Base-by-base conservation (phyloP, 2,113 vertebrate species). In the Neopipo cinnamomea region DNA sequence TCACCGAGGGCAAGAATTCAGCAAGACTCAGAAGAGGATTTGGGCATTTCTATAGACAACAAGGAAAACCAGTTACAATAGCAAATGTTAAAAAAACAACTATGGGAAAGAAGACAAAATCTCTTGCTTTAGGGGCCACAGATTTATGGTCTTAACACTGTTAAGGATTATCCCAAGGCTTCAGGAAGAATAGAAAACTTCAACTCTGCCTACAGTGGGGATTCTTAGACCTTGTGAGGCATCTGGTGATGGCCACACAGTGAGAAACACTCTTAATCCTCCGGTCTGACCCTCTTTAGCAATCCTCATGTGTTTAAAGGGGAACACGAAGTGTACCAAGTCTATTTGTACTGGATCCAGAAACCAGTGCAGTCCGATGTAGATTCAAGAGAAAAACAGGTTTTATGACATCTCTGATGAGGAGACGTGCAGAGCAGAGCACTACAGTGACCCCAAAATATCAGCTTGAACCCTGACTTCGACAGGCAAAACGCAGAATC, bases 191-290 rank as follows among this genome's bases (percentile, higher is more conserved):
- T 75, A 94, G 88, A 86, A 94, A 89, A 96, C 42, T 96, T 83
- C 72, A 93, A 28, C 58, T 90, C 79, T 93, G 83, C 20, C 65
- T 91, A 62, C 88, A 94, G 79, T 92, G 85, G 47, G 85, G 82
- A 76, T 92, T 94, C 76, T 95, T 35, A 83, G 72, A 91, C 82
- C 72, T 93, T 95, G 71, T 94, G 85, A 96, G 92, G 88, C 79
- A 92, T 84, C 70, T 96, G 95, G 66, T 81, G 88, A 94, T 82
- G 92, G 73, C 90, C 96, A 96, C 93, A 95, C 85, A 95, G 78
- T 35, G 59, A 97, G 92, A 94, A 95, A 85, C 47, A 65, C 56
- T 78, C 79, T 62, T 77, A 70, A 87, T 89, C 72, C 68, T 81
- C 76, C 67, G 79, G 35, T 93, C 70, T 92, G 88, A 78, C 78